Evolutionary conservation across 37 sponge, comb jelly and placozoan genomes (phyloP), one percentile per base, ranked within the genome.

Genomic region (Spongilla lacustris): DNA sequence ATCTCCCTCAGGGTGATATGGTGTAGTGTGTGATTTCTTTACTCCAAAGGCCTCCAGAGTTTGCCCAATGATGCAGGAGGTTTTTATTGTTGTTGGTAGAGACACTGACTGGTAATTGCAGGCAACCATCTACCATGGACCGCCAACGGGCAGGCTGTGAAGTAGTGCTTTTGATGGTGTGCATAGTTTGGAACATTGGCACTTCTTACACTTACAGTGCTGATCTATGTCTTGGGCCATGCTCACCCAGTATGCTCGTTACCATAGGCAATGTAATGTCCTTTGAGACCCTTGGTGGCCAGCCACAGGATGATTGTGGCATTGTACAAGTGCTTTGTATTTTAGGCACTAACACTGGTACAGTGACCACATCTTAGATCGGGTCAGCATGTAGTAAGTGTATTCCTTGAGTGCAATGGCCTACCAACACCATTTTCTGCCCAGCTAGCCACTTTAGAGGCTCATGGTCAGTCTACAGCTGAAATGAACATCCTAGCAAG

Each of bases 1-100:
- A 83, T 89, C 85, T 46, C 81, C 80, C 84, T 89, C 85, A 14
- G 90, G 85, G n/a, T n/a, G n/a, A n/a, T n/a, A n/a, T n/a, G n/a
- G n/a, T n/a, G n/a, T n/a, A n/a, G n/a, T n/a, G n/a, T n/a, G n/a
- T n/a, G n/a, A n/a, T n/a, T n/a, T n/a, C n/a, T n/a, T n/a, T n/a
- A n/a, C n/a, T n/a, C n/a, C 92, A 50, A 91, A 86, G 1, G 74
- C 74, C 33, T 83, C 73, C 25, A 76, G 74, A 32, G 79, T 68
- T 34, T 82, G 67, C 26, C 36, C 4, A 4, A 86, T 29, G 0
- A 91, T n/a, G 14, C 74, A 32, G 36, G n/a, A n/a, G n/a, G n/a
- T n/a, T n/a, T n/a, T n/a, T n/a, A n/a, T n/a, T n/a, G n/a, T n/a
- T n/a, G n/a, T n/a, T n/a, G n/a, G n/a, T n/a, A n/a, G n/a, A n/a